These are phyloP conservation scores for Sylvilagus bachmani DNA, from an alignment of 2,113 vertebrate species.

Conservation along the genomic window DNA sequence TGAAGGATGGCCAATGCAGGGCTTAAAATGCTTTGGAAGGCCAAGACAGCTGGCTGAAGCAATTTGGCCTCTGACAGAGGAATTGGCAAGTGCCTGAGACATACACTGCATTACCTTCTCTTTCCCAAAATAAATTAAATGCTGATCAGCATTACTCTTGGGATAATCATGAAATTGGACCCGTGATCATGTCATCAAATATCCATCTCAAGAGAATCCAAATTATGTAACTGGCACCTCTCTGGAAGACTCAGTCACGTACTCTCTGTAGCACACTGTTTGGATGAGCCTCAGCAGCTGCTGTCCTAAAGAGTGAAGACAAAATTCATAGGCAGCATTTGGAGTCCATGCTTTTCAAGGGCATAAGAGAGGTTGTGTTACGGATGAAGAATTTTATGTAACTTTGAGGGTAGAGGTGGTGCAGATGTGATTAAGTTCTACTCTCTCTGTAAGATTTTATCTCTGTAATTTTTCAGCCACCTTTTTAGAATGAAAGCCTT, in stretches of 20 bases:
- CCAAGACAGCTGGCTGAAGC: slow-evolving; percentile 49
- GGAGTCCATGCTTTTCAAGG: neutral
- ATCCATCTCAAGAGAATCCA: slow-evolving; percentile 15
- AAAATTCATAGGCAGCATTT: neutral
- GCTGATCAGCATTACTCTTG: slow-evolving; percentile 54
- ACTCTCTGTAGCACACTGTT: neutral
- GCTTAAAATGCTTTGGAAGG: slow-evolving; percentile 40
- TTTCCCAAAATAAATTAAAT: slow-evolving; percentile 66
- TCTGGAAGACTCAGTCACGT: neutral
- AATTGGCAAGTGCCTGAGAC: neutral
- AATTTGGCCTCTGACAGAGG: slow-evolving; percentile 24
- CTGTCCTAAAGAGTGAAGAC: neutral
- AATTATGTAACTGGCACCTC: neutral
- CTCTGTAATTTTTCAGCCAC: neutral
- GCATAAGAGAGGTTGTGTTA: neutral
- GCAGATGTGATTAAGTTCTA: neutral
- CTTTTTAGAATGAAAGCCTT: slow-evolving; percentile 18
- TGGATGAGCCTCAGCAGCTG: neutral
- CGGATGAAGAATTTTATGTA: neutral
- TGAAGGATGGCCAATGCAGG: neutral
- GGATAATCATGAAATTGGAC: slow-evolving; percentile 50
- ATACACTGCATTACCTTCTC: slow-evolving; percentile 6
- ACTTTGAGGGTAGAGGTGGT: neutral
- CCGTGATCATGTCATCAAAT: slow-evolving; percentile 31
- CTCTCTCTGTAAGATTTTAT: neutral